phyloP scores from a whole-genome alignment of 2,797 vertebrate species.

The Telmatherina bonti region DNA sequence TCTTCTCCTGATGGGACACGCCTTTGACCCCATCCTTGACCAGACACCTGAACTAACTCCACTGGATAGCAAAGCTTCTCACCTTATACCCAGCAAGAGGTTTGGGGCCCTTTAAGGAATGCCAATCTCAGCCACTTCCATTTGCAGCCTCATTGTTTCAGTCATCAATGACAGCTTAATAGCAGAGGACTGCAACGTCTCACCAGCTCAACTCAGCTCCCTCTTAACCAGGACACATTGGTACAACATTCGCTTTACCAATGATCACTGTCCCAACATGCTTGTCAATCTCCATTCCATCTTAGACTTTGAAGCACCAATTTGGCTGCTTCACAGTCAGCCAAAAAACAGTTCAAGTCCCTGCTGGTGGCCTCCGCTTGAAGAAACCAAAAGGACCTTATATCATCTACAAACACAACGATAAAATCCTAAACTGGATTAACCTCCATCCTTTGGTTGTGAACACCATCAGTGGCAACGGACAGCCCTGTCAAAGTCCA shows the following conservation, averaged over 20 bases:
- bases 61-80: neutral
- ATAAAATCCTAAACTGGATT: neutral
- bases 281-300: neutral
- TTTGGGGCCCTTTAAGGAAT: neutral
- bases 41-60: neutral
- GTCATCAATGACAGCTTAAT: neutral
- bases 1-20: neutral
- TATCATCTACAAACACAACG: neutral
- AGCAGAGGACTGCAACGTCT: neutral
- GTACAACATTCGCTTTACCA: neutral
- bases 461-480: neutral
- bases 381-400: neutral
- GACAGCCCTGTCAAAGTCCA: neutral
- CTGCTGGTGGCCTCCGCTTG: neutral
- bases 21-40: neutral
- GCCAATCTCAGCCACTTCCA: neutral
- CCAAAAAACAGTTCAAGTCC: neutral
- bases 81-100: neutral
- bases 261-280: neutral
- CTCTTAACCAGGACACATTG: neutral
- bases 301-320: too few relatives aligned
- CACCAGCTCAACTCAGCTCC: neutral
- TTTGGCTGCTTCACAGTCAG: neutral
- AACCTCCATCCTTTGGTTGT: too few relatives aligned
- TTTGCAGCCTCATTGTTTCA: neutral